Conservation (phyloP, 2,113 vertebrate genomes). For the Melospiza georgiana region DNA sequence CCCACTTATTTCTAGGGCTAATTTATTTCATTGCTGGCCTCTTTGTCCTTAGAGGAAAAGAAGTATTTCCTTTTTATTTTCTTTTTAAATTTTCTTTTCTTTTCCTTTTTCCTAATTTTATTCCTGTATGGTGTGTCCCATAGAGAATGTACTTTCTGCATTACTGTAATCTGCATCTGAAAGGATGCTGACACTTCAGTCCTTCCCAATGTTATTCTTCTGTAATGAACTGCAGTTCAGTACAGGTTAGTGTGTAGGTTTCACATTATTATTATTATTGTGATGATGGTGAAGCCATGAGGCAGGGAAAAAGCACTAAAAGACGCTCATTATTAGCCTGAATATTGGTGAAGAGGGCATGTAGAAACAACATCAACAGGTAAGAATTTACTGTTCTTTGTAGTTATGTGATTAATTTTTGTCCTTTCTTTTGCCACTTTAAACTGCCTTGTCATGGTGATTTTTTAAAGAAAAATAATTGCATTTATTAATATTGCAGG, state of each 20-base stretch:
- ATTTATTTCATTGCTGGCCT: not conserved
- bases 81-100: not conserved
- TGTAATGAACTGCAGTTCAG: constrained; percentile 9
- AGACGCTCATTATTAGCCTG: not conserved
- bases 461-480: constrained; percentile 1
- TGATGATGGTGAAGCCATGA: not conserved
- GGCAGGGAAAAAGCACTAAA: not conserved
- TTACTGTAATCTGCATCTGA: not conserved
- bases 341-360: not conserved
- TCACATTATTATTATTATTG: not conserved
- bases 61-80: not conserved
- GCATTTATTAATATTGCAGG: not conserved
- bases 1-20: not conserved
- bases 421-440: not conserved
- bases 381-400: constrained; percentile 9
- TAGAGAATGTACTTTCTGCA: not conserved
- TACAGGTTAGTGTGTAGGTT: not conserved
- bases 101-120: not conserved
- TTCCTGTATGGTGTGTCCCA: not conserved
- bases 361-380: not conserved
- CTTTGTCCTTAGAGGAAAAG: not conserved
- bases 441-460: not conserved
- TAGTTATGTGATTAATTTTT: not conserved
- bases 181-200: not conserved
- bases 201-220: not conserved